Base-by-base conservation (phyloP, 2,113 vertebrate genomes). In the Chaetodon trifascialis region DNA sequence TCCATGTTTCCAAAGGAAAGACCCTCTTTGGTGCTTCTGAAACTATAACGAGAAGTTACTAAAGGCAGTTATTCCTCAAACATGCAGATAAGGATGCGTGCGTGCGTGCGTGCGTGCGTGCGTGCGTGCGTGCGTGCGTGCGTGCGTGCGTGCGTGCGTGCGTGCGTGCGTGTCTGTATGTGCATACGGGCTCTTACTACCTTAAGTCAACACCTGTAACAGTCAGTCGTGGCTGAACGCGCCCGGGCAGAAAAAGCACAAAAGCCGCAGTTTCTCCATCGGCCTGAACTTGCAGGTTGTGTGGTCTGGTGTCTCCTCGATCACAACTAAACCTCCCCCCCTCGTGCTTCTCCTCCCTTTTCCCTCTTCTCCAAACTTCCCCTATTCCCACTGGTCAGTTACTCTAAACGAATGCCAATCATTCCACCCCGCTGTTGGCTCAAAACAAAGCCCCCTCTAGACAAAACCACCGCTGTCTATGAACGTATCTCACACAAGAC, bases 391-490 rank as follows among this genome's bases (percentile, higher is more conserved):
- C 83, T 73, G 92, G 89, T 90, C 91, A 93, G 93, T 95, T 92
- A 93, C 91, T 93, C 91, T 86, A 88, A 93, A 94, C 80, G 83
- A 91, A 95, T 94, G 94, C 86, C 94, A 95, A 91, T 95, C 94
- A 95, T 93, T 94, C 87, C 85, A 77, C 63, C 92, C 91, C 94
- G 94, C 93, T 95, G 94, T 94, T 93, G 93, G 92, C 92, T 93
- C 91, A 90, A 95, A 94, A 94, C 90, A 93, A 94, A 92, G 86
- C 66, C 85, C 85, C 75, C 82, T 25, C 88, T 86, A 94, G 93
- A 95, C 93, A 92, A 88, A 91, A 91, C 90, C 85, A 75, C 84
- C 36, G 80, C 83, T 73, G 90, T 89, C 88, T 88, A 17, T n/a
- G 14, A 76, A 81, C 62, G 42, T 64, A 77, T 58, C 73, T 58